Evolutionary conservation across 2,797 vertebrate genomes (phyloP), one percentile per base, ranked within the genome.

Genomic region (Florisuga fusca): DNA sequence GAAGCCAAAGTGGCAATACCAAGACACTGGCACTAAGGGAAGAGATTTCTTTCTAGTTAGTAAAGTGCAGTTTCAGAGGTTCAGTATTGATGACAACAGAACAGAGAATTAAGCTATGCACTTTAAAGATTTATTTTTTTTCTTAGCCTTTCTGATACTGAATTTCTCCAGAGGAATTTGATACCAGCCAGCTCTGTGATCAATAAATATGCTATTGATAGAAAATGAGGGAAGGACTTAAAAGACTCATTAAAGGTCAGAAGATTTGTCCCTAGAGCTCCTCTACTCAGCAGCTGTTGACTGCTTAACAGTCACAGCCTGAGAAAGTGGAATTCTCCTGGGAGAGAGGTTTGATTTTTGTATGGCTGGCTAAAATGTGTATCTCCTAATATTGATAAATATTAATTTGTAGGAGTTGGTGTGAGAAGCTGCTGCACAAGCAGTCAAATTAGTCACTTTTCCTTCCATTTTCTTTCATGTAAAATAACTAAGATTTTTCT

Each of bases 81-180:
- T 96, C 85, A 48, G 1, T 91, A 91, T 86, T 90, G 85, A 80
- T 94, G 94, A 91, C 67, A 93, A 91, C 67, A 93, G 74, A 55
- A 78, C 58, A 89, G 67, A 90, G 83, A 94, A 90, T 87, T 95
- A 93, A 94, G 71, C 81, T 82, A 23, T 79, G 75, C 74, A 79
- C 71, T 91, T 87, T 88, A 97, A 96, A 94, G 87, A 94, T 93
- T 96, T 96, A 94, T 93, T 96, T 96, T 93, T 96, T 96, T 95
- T 76, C 63, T 73, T 74, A 79, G 85, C 87, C 90, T 93, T 95
- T 94, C 82, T 94, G 93, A 67, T 95, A 81, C 91, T 51, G 77
- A 79, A 87, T 94, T 94, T 87, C 94, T 94, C 95, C 77, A 87
- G 95, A 94, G 94, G 77, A 91, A 76, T 89, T 88, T 74, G 67